phyloP scores from a whole-genome alignment of 2,888 invertebrate species.

The Tyria jacobaeae region DNA sequence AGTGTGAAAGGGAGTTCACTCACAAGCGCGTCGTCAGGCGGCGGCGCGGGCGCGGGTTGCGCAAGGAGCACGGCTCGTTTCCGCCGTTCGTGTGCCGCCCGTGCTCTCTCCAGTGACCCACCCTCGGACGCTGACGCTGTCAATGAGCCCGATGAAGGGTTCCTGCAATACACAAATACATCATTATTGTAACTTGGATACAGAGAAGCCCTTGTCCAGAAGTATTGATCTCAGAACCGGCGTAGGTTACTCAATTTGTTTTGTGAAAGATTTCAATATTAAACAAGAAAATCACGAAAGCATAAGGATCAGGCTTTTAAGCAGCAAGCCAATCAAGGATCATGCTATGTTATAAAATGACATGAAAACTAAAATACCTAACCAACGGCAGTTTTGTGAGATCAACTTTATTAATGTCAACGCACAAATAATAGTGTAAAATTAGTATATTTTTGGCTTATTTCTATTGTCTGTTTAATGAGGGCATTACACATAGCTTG shows the following conservation, averaged over 20 bases:
- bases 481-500: no score
- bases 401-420: neutral
- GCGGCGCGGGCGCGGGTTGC: conserved; percentile 40
- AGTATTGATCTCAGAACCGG: neutral
- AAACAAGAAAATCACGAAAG: neutral
- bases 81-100: conserved; percentile 89
- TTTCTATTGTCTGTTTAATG: neutral
- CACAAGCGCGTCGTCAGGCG: conserved; percentile 64
- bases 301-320: neutral
- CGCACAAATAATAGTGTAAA: neutral
- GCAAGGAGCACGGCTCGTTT: conserved; percentile 61
- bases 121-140: conserved; percentile 93
- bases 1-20: neutral
- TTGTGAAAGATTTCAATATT: neutral
- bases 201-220: neutral
- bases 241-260: neutral
- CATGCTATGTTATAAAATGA: no score
- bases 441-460: neutral
- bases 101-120: conserved; percentile 94
- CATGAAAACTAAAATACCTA: neutral
- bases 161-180: conserved; percentile 83
- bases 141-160: conserved; percentile 93
- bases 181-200: neutral
- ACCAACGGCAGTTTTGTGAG: neutral
- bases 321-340: neutral